Evolutionary conservation across 1,140 invertebrate genomes (phyloP).

Genomic region (Paramacrobiotus metropolitanus): DNA sequence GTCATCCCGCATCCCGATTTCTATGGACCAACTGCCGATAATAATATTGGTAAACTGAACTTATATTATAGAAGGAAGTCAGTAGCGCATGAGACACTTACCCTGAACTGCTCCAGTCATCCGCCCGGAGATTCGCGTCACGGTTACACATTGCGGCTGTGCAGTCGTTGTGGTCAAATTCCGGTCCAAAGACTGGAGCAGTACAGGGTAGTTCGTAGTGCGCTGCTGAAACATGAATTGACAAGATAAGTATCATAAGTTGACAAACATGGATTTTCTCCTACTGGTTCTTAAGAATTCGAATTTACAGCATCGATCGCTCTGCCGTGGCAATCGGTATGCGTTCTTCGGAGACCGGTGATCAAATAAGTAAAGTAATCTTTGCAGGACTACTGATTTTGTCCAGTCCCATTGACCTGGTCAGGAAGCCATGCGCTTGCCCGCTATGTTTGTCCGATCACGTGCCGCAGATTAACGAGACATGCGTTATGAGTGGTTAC

Average conservation of each 20-base stretch:
- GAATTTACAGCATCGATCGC: neutral
- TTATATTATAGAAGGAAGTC: no score
- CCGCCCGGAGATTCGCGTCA: no score
- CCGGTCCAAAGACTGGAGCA: neutral
- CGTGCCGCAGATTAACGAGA: neutral
- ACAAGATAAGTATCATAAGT: neutral
- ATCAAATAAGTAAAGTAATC: neutral
- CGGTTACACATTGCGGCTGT: no score
- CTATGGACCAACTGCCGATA: neutral
- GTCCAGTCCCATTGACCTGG: neutral
- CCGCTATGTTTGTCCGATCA: neutral
- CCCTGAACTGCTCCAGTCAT: neutral
- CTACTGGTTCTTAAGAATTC: neutral
- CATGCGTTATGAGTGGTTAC: constrained; percentile 1
- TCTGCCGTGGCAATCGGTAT: neutral
- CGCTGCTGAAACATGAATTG: no score
- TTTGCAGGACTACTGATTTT: neutral
- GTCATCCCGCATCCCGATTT: neutral
- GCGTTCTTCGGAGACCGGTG: neutral
- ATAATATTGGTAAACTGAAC: neutral
- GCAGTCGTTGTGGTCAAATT: neutral
- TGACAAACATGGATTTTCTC: neutral
- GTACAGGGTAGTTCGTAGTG: no score
- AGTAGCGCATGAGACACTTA: neutral
- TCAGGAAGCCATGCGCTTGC: neutral